These are phyloP conservation scores for Meda fulgida DNA, from an alignment of 2,797 vertebrate species.

Conservation along the genomic window DNA sequence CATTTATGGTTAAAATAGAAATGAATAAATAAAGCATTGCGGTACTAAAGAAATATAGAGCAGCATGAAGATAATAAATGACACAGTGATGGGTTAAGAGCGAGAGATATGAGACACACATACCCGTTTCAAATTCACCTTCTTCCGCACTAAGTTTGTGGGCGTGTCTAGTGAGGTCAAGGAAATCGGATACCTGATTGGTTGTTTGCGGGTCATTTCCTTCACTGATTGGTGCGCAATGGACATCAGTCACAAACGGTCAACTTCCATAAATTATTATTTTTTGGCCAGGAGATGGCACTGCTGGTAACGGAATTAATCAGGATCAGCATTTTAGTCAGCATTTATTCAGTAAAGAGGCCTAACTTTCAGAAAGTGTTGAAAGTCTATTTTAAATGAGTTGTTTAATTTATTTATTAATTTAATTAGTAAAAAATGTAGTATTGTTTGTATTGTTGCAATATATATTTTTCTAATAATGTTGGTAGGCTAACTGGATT, in stretches of 20 bases:
- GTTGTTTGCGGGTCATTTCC: background rate
- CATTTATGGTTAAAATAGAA: background rate
- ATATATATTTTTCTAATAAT: background rate
- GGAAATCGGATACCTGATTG: constrained; percentile 50
- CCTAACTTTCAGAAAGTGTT: background rate
- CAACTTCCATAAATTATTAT: background rate
- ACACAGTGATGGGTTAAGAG: background rate
- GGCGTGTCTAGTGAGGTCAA: constrained; percentile 10
- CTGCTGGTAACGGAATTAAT: constrained; percentile 70
- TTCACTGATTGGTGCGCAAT: constrained; percentile 40
- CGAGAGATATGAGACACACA: background rate
- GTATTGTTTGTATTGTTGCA: background rate
- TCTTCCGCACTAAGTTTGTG: background rate
- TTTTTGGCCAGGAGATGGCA: constrained; percentile 80
- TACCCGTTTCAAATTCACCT: constrained; percentile 34
- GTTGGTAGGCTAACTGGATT: no score
- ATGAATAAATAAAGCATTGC: background rate
- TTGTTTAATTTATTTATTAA: background rate
- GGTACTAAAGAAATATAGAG: no score
- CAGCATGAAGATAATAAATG: background rate
- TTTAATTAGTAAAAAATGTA: no score
- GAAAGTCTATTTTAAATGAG: background rate
- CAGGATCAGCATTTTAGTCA: background rate
- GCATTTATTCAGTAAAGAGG: background rate
- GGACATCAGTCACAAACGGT: constrained; percentile 15